Evolutionary conservation across 2,113 vertebrate species (phyloP).

Genomic region (Melanotaenia duboulayi): DNA sequence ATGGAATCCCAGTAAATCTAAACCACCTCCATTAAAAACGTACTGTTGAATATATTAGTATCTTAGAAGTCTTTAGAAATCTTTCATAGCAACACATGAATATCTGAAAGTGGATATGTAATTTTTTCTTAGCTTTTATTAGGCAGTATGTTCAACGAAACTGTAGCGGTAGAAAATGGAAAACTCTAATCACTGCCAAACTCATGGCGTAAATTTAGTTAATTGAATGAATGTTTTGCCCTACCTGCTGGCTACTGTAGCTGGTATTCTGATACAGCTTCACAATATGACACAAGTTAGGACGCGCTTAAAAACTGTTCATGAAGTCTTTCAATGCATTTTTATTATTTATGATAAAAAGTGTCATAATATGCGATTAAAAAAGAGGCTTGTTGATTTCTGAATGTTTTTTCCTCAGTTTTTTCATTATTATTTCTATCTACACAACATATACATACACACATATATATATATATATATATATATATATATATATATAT

Average conservation of each 20-base stretch:
- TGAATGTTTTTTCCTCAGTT: too few relatives aligned
- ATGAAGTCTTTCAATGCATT: background rate
- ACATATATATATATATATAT: too few relatives aligned
- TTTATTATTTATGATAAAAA: background rate
- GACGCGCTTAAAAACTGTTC: slow-evolving; percentile 10
- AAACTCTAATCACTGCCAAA: background rate
- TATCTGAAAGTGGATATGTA: background rate
- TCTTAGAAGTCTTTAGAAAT: too few relatives aligned
- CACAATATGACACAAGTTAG: slow-evolving; percentile 14
- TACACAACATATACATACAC: too few relatives aligned
- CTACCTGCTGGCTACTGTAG: slow-evolving; percentile 9
- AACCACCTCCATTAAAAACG: background rate
- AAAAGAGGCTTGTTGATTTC: too few relatives aligned
- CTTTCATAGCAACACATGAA: too few relatives aligned
- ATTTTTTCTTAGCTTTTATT: background rate
- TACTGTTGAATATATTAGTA: too few relatives aligned
- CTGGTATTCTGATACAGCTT: slow-evolving; percentile 6
- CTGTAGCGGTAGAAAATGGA: background rate
- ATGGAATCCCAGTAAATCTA: background rate
- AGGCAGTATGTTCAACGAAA: background rate
- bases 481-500: too few relatives aligned
- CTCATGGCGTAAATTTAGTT: background rate
- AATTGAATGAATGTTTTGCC: background rate
- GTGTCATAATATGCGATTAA: background rate
- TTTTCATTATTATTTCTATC: too few relatives aligned